Base-by-base conservation (phyloP, 2,888 invertebrate species). In the Caenorhabditis afra region DNA sequence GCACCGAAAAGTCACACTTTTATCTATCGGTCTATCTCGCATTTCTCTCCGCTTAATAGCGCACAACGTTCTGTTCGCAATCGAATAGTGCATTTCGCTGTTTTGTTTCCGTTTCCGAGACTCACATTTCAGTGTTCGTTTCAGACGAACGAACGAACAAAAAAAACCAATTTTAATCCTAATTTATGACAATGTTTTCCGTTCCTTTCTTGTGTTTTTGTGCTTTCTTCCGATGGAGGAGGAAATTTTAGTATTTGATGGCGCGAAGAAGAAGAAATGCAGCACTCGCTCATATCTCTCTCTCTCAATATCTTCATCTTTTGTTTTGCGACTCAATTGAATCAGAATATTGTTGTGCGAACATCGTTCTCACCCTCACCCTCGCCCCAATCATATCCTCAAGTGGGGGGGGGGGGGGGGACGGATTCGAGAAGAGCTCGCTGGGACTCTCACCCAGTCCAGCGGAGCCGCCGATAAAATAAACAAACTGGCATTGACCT, bases 401-500 rank as follows among this genome's bases (percentile, higher is more conserved):
- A 70, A 61, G 52, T 70, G 52, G 67, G 41, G 49, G n/a, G n/a
- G n/a, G n/a, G n/a, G n/a, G n/a, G n/a, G n/a, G n/a, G n/a, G n/a
- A n/a, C n/a, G n/a, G n/a, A n/a, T n/a, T 61, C 39, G 59, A 20
- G 22, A 12, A 47, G 45, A 41, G 45, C 44, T 52, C 7, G 29
- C 29, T 29, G 29, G 29, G 29, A 29, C 29, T 29, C 29, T 29
- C 29, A 29, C 29, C 29, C 29, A 29, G 7, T 29, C 29, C 29
- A 29, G 29, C 29, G 29, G 29, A 29, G 29, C 29, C 29, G 71
- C 57, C 49, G 50, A 73, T 73, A 64, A 65, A 73, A 73, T 64
- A 73, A 73, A 73, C 64, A 73, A 64, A 71, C 39, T 39, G n/a
- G n/a, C 37, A 29, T 73, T 64, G 62, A 62, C 71, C 73, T 55